Conservation (phyloP, 2,113 vertebrate species). For the Pseudonaja textilis region DNA sequence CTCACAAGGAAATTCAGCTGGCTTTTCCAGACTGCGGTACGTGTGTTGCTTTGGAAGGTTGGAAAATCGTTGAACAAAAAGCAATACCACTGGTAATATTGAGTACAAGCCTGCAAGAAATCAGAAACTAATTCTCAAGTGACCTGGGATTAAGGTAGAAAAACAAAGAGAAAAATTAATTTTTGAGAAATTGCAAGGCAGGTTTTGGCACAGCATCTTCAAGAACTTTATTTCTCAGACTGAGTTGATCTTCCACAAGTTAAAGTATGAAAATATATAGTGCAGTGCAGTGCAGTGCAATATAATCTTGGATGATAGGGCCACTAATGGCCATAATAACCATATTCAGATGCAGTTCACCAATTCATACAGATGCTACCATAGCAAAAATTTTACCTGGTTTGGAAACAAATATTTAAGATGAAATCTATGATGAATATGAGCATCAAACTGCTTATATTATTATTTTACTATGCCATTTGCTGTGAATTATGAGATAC, state of each 20-base stretch:
- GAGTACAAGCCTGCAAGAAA: background rate
- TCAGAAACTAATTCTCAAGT: background rate
- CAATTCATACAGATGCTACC: background rate
- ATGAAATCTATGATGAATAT: background rate
- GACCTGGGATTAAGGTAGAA: background rate
- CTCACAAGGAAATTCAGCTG: background rate
- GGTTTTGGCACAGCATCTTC: background rate
- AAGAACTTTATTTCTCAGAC: background rate
- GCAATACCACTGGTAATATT: background rate
- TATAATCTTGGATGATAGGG: background rate
- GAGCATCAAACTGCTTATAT: background rate
- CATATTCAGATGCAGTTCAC: background rate
- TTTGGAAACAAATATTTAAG: background rate
- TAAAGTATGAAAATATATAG: background rate
- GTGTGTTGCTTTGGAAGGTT: background rate
- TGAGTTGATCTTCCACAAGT: too few species aligned
- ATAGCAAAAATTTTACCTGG: background rate
- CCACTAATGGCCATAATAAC: background rate
- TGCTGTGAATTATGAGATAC: background rate
- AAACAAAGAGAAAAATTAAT: background rate
- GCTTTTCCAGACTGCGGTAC: background rate
- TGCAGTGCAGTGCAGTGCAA: too few species aligned
- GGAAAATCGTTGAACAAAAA: background rate
- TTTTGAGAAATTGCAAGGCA: background rate
- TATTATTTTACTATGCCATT: background rate